phyloP scores from a whole-genome alignment of 2,797 vertebrate species.

The Anabacerthia variegaticeps region DNA sequence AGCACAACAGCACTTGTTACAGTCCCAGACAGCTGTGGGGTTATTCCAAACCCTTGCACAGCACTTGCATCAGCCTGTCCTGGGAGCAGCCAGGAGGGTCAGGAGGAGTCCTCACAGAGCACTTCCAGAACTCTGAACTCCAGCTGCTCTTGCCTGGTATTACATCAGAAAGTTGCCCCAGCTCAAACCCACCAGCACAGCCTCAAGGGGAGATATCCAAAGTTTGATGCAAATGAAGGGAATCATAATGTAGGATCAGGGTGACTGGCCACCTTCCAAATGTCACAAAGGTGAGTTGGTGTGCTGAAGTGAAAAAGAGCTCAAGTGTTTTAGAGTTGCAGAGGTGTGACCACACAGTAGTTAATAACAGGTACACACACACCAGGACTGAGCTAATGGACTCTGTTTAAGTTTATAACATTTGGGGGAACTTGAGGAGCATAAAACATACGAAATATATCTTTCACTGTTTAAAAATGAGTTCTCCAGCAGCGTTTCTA shows the following conservation, averaged over 20 bases:
- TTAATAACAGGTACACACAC: no score
- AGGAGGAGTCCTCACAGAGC: not conserved
- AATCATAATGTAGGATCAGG: not conserved
- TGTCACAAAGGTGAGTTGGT: not conserved
- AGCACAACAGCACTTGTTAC: not conserved
- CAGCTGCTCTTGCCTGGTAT: not conserved
- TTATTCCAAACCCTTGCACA: slow-evolving; percentile 3
- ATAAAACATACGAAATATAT: rapidly evolving
- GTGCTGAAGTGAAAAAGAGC: not conserved
- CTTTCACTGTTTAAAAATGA: not conserved
- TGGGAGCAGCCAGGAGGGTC: not conserved
- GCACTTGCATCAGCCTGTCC: slow-evolving; percentile 43
- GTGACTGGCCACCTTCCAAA: not conserved
- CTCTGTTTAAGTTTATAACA: not conserved
- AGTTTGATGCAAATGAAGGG: not conserved
- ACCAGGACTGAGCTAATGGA: not conserved
- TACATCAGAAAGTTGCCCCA: not conserved
- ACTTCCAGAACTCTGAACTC: not conserved
- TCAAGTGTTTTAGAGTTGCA: not conserved
- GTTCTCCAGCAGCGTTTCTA: not conserved
- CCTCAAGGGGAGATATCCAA: rapidly evolving
- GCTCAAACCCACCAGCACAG: not conserved
- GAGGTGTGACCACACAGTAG: not conserved
- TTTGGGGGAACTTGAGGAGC: rapidly evolving
- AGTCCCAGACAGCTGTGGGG: not conserved